These are phyloP conservation scores for Tridacna crocea DNA, from an alignment of 2,888 invertebrate species.

Conservation along the genomic window DNA sequence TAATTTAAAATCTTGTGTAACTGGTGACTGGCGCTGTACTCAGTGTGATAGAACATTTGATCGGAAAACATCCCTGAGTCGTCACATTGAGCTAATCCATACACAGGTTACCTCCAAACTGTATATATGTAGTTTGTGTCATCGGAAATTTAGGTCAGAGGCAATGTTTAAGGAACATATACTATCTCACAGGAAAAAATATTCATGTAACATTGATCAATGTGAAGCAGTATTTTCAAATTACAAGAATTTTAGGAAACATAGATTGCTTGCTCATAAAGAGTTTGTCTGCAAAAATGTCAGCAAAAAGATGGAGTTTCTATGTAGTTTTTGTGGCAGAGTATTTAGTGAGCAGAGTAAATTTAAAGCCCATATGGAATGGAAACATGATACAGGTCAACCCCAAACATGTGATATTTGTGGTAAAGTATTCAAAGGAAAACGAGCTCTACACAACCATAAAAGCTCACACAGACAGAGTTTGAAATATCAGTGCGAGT, in stretches of 20 bases:
- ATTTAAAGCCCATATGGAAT: constrained; percentile 8
- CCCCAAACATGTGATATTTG: not conserved
- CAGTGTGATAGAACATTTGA: not conserved
- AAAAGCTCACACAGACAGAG: not conserved
- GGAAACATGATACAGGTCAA: constrained; percentile 11
- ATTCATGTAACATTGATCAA: not conserved
- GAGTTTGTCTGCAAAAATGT: not conserved
- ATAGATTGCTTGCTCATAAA: not conserved
- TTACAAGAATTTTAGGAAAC: not conserved
- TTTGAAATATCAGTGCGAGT: constrained; percentile 10
- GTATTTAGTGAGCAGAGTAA: not conserved
- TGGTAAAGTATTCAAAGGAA: not conserved
- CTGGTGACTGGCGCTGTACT: not conserved
- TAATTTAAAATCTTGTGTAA: not conserved
- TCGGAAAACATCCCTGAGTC: not conserved
- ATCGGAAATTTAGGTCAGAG: not conserved
- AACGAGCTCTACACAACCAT: not conserved
- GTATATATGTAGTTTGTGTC: not conserved
- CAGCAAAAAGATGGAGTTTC: not conserved
- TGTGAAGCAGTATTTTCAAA: not conserved
- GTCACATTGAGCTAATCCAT: not conserved
- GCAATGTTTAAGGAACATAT: not conserved
- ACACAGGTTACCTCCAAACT: not conserved
- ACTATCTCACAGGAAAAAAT: not conserved
- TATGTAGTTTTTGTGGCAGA: constrained; percentile 4